Conservation (phyloP, 2,888 invertebrate species). For the Loripinus fragilis region DNA sequence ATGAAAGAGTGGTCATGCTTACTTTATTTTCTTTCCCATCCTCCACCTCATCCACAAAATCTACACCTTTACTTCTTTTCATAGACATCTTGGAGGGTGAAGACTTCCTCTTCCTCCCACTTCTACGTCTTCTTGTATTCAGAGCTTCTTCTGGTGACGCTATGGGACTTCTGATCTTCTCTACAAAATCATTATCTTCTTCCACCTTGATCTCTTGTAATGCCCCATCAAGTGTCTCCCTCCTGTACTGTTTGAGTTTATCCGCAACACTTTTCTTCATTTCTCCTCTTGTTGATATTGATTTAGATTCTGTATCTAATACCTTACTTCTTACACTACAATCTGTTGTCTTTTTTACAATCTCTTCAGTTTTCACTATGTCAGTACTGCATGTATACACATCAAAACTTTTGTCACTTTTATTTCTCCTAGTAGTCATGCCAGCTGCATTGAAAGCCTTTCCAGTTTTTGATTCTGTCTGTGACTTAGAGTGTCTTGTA, state of each 20-base stretch:
- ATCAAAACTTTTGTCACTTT: background rate
- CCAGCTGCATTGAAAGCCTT: constrained; percentile 11
- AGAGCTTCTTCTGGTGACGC: constrained; percentile 40
- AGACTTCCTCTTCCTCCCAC: constrained; percentile 47
- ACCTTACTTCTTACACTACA: no score
- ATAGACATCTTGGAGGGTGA: constrained; percentile 2
- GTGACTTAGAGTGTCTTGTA: background rate
- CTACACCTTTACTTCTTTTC: constrained; percentile 47
- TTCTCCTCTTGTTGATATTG: constrained; percentile 22
- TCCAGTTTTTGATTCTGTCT: background rate
- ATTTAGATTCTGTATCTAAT: background rate
- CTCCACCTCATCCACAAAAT: constrained; percentile 35
- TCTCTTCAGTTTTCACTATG: background rate
- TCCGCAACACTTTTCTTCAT: constrained; percentile 33
- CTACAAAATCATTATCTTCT: constrained; percentile 8
- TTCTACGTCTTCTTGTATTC: constrained; percentile 40
- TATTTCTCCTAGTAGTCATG: constrained; percentile 1
- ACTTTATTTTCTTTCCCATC: constrained; percentile 7
- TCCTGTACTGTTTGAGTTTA: constrained; percentile 31
- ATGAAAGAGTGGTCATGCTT: no score
- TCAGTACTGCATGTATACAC: background rate
- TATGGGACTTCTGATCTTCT: constrained; percentile 1
- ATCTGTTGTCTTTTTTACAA: background rate
- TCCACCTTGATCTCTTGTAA: background rate
- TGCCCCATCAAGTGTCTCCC: constrained; percentile 5